Conservation (phyloP, 2,113 vertebrate species). For the Perca flavescens region DNA sequence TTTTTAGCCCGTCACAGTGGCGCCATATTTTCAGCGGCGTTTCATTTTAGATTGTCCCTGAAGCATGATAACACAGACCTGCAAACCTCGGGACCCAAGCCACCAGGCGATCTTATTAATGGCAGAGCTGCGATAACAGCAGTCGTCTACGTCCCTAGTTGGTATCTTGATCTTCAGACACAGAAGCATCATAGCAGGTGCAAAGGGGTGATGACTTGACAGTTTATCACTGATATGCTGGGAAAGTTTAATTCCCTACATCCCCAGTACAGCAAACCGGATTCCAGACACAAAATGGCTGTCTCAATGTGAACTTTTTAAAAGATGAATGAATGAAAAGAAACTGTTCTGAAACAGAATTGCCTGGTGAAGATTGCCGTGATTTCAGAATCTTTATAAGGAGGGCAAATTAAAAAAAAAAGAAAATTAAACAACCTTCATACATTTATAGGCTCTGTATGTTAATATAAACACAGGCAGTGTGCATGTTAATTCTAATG, state of each 20-base stretch:
- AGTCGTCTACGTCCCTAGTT: constrained; percentile 61
- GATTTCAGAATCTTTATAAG: background rate
- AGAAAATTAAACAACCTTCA: background rate
- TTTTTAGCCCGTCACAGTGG: constrained; percentile 63
- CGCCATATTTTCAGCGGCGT: constrained; percentile 61
- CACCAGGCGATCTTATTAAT: constrained; percentile 71
- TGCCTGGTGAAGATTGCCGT: background rate
- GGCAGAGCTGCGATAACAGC: constrained; percentile 64
- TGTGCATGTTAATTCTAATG: constrained; percentile 2
- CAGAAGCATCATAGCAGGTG: constrained; percentile 40
- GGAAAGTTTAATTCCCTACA: constrained; percentile 63
- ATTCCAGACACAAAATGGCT: constrained; percentile 33
- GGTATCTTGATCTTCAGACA: constrained; percentile 74
- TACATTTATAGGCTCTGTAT: background rate
- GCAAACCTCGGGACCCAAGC: constrained; percentile 62
- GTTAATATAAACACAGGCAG: background rate
- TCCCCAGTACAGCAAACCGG: constrained; percentile 20
- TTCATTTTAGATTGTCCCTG: constrained; percentile 75
- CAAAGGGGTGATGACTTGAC: constrained; percentile 44
- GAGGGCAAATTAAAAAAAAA: background rate
- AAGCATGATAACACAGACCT: constrained; percentile 67
- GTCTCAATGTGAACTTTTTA: background rate
- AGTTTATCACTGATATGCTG: constrained; percentile 61
- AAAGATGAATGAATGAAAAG: background rate
- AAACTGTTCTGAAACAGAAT: background rate